Base-by-base conservation (phyloP, 1,140 invertebrate genomes). In the Drosophila nikananu region DNA sequence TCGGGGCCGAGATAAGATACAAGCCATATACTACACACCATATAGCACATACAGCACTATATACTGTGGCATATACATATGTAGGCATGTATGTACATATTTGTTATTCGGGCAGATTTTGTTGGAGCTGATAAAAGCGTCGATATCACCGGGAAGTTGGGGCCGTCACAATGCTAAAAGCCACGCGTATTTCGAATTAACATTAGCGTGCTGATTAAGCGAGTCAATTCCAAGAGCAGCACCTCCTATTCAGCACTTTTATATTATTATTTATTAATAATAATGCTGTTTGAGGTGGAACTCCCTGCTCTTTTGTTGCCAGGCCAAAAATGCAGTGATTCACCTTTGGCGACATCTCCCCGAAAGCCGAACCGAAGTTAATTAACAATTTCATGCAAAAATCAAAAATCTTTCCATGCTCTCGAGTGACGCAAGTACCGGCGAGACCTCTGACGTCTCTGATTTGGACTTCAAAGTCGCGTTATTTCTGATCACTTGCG, bases 141-240 rank as follows among this genome's bases (percentile, higher is more conserved):
- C 42, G 61, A 84, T 71, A 71, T 55, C 55, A 74, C 63, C 58
- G 41, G 55, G 68, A 66, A 46, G 7, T 57, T 55, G 37, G 48
- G 55, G 57, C 52, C 65, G 74, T 64, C 81, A 76, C 64, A 78
- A 72, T 75, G 73, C 74, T 83, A 81, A 89, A 89, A 84, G 84
- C 81, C 84, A 89, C 84, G 84, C 84, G 84, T 78, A 79, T 77
- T 78, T 62, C 63, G 51, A 89, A 89, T 89, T 89, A 89, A 76
- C 84, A 89, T 78, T 65, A 71, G 49, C 39, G 57, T 76, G 86
- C 62, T 84, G 77, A 89, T 89, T 89, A 66, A 51, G 49, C 51
- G 48, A 58, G 77, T 81, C 55, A 87, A 87, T 89, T 55, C 27
- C 68, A 46, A 67, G 19, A 58, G 21, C 54, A 57, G 35, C 54